Percentiles rank a stretch among this genome's conserved stretches.
phyloP scores from a whole-genome alignment of 2,888 invertebrate species.

The Leptopilina myrica region DNA sequence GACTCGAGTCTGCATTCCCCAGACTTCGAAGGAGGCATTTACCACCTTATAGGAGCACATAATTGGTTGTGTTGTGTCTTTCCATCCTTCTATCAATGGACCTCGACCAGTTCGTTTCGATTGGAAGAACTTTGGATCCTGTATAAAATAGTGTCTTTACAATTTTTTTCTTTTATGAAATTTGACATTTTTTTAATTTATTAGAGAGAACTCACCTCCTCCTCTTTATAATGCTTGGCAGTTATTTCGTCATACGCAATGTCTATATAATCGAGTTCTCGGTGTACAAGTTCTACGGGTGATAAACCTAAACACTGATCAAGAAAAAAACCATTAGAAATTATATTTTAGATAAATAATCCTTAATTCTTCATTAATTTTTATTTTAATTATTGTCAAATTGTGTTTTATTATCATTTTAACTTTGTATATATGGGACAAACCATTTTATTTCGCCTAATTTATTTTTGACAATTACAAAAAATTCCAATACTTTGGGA shows the following conservation, averaged over 20 bases:
- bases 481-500: too few species aligned
- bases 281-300: constrained; percentile 84
- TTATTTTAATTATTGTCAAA: too few species aligned
- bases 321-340: constrained; percentile 10
- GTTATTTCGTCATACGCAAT: constrained; percentile 93
- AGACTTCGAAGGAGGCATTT: constrained; percentile 91
- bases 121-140: constrained; percentile 89
- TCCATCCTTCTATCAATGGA: constrained; percentile 91
- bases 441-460: too few species aligned
- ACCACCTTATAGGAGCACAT: constrained; percentile 97
- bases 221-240: constrained; percentile 91
- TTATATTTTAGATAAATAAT: too few species aligned
- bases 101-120: constrained; percentile 90
- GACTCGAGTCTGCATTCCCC: constrained; percentile 93
- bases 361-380: too few species aligned
- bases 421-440: too few species aligned
- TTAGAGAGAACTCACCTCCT: constrained; percentile 79
- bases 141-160: constrained; percentile 1
- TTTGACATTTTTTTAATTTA: too few species aligned
- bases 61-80: constrained; percentile 84
- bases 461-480: too few species aligned
- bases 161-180: too few species aligned
- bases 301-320: constrained; percentile 85
- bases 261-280: constrained; percentile 89
- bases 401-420: too few species aligned